phyloP scores from a whole-genome alignment of 1,140 invertebrate genomes.

The Cecropterus lyciades region DNA sequence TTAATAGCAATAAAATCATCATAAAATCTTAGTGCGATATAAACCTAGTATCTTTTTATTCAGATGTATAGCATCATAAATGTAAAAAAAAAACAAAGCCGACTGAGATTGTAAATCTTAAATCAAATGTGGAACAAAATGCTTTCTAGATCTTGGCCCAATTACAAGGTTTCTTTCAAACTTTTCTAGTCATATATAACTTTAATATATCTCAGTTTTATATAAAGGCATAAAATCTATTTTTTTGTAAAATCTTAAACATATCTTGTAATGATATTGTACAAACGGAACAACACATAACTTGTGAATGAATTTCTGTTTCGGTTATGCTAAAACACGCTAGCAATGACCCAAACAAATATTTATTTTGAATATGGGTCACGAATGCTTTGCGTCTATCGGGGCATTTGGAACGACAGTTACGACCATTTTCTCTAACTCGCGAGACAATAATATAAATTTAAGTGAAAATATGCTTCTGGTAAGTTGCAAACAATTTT shows the following conservation, averaged over 20 bases:
- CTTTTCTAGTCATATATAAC: no score
- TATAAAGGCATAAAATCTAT: no score
- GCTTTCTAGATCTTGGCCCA: no score
- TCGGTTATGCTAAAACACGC: background rate
- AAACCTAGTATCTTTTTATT: no score
- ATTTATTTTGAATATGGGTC: slow-evolving; percentile 1
- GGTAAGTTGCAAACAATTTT: no score
- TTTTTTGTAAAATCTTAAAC: no score
- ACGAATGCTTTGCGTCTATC: background rate
- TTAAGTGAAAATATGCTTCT: background rate
- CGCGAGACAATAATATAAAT: background rate
- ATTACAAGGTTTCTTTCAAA: no score
- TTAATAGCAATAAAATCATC: no score
- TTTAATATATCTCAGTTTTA: no score
- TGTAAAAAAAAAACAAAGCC: background rate
- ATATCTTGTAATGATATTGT: background rate
- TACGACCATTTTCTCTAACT: background rate
- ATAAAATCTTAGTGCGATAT: no score
- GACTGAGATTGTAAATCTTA: background rate
- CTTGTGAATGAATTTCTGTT: background rate
- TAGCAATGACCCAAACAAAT: slow-evolving; percentile 1
- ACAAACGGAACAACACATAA: background rate
- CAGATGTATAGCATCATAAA: no score
- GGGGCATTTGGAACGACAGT: background rate
- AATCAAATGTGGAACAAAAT: background rate